Conservation (phyloP, 2,888 invertebrate species). For the Auanema freiburgensis region DNA sequence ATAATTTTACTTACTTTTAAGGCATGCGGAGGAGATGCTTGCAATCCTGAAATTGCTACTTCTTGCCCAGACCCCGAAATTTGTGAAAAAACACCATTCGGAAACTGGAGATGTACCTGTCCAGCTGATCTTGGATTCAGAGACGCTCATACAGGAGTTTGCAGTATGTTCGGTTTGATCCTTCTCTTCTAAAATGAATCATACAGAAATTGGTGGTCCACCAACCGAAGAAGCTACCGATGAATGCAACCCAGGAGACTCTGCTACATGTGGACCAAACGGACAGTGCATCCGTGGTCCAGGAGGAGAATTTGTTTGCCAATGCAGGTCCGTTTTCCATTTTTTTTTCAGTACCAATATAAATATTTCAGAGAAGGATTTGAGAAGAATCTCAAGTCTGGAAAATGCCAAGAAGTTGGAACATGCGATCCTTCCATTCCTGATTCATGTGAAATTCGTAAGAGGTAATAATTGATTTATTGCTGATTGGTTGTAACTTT, state of each 20-base stretch:
- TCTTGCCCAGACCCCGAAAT: conserved; percentile 58
- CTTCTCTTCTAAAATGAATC: background rate
- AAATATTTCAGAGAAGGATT: conserved; percentile 34
- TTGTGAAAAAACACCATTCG: conserved; percentile 60
- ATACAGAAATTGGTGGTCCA: conserved; percentile 28
- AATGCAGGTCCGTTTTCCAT: conserved; percentile 43
- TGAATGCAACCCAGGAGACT: conserved; percentile 37
- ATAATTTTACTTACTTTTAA: conserved; percentile 3
- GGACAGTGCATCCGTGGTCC: conserved; percentile 40
- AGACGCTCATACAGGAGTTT: conserved; percentile 45
- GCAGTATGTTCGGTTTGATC: conserved; percentile 34
- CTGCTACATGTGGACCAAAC: conserved; percentile 34
- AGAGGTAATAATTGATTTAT: conserved; percentile 32
- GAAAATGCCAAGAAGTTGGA: conserved; percentile 50
- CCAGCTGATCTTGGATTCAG: conserved; percentile 49
- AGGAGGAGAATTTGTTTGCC: conserved; percentile 45
- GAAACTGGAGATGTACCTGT: conserved; percentile 59
- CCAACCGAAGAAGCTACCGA: conserved; percentile 28
- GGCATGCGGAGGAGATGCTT: conserved; percentile 56
- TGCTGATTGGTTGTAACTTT: conserved; percentile 1
- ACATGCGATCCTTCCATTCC: conserved; percentile 54
- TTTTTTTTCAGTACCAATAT: background rate
- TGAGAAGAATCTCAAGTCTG: conserved; percentile 44
- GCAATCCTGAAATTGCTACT: conserved; percentile 58
- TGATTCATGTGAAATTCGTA: conserved; percentile 51